phyloP scores from a whole-genome alignment of 2,888 invertebrate genomes.

The Meliscaeva auricollis region DNA sequence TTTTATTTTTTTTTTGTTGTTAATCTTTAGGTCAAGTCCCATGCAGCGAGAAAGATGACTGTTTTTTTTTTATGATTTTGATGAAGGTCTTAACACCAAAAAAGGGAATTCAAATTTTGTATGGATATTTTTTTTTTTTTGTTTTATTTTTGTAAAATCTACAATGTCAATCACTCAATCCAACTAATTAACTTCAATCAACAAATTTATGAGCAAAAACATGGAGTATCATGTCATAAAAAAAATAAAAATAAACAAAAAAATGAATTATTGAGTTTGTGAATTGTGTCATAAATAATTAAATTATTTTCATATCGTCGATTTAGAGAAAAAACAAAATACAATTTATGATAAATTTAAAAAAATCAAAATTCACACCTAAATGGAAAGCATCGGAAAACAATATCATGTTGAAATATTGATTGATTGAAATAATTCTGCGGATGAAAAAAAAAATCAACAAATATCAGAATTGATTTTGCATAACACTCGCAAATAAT shows the following conservation, averaged over 20 bases:
- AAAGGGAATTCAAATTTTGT: neutral
- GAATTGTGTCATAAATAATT: constrained; percentile 19
- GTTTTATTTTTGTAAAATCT: neutral
- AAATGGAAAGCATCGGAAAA: neutral
- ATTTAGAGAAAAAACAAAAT: neutral
- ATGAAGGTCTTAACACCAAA: constrained; percentile 10
- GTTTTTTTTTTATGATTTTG: constrained; percentile 14
- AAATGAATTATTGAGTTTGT: neutral
- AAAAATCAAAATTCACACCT: constrained; percentile 30
- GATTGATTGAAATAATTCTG: constrained; percentile 18
- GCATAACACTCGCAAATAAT: neutral
- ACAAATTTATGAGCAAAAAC: neutral
- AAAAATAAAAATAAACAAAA: no score
- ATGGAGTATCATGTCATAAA: neutral
- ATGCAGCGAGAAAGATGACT: constrained; percentile 18
- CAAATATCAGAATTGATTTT: neutral
- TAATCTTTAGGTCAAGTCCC: constrained; percentile 13
- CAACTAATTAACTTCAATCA: constrained; percentile 30
- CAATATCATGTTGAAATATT: constrained; percentile 5
- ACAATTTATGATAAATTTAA: neutral
- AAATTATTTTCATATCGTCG: neutral
- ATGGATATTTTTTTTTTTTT: no score
- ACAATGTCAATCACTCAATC: constrained; percentile 40
- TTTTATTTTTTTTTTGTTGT: neutral
- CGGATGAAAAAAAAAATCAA: neutral